Evolutionary conservation across 1,140 invertebrate species (phyloP), one percentile per base, ranked within the genome.

Genomic region (Penaeus japonicus): DNA sequence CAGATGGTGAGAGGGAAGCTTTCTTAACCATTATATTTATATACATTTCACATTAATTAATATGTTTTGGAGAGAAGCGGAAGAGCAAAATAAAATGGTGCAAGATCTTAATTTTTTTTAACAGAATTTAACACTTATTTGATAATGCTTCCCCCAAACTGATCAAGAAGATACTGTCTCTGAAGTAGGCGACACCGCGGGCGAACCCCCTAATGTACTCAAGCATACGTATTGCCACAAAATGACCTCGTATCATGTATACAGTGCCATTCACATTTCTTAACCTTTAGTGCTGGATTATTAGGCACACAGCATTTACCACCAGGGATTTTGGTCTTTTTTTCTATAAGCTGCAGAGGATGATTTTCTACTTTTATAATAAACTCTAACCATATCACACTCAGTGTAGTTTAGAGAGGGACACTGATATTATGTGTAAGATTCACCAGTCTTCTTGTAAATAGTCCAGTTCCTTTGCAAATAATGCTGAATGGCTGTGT

Each of bases 331-430:
- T 17, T 24, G 24, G 54, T 77, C 12, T 77, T 85, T 78, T 83
- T 77, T 88, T 84, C 39, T 77, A 54, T 39, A 88, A 27, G 24
- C 53, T 30, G 32, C 18, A 62, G 70, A 57, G 80, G 47, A 83
- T 78, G 65, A 88, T 88, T 88, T 88, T 88, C 80, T 88, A 88
- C 86, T 88, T 88, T 88, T 88, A 88, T 88, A 88, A 88, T 53
- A 32, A 83, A 83, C 39, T 32, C 47, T 82, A 84, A 88, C 86
- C 86, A 88, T 88, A 88, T 88, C 86, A 83, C 80, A 87, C 62
- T 83, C 70, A 32, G 35, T 78, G 62, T 83, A 75, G 86, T 5
- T 55, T 83, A 83, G 73, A 32, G 73, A 59, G 77, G 47, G 47
- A 59, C n/a, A 54, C 62, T n/a, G 32, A 77, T 39, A 57, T 32